Evolutionary conservation across 2,113 vertebrate species (phyloP).

Genomic region (Cephalopterus ornatus): DNA sequence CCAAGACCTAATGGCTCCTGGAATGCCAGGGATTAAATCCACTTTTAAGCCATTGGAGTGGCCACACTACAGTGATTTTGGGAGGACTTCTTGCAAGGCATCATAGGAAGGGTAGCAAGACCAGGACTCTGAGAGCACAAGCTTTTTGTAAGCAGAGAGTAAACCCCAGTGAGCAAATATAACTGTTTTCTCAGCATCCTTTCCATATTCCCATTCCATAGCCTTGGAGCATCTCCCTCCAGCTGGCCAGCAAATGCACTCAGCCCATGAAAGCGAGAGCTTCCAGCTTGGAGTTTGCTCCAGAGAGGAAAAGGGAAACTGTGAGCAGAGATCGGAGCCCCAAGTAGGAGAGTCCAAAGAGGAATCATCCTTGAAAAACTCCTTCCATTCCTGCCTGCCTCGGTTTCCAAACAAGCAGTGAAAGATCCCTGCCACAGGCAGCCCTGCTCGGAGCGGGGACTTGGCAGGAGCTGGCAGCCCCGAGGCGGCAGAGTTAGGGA

Average conservation of each 20-base stretch:
- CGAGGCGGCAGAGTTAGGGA: conserved; percentile 15
- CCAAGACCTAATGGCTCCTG: not conserved
- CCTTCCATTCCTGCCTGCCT: conserved; percentile 70
- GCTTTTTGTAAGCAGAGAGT: conserved; percentile 23
- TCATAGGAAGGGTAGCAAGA: not conserved
- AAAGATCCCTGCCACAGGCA: conserved; percentile 46
- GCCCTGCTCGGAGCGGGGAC: conserved; percentile 44
- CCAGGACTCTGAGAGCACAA: not conserved
- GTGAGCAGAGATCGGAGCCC: conserved; percentile 67
- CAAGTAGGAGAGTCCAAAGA: conserved; percentile 54
- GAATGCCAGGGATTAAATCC: not conserved
- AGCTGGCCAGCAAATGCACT: not conserved
- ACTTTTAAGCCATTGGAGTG: not conserved
- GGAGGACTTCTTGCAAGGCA: not conserved
- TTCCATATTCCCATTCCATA: conserved; percentile 56
- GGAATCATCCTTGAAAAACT: conserved; percentile 65
- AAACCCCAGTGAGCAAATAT: conserved; percentile 48
- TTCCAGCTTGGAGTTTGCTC: conserved; percentile 50
- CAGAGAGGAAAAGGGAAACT: conserved; percentile 66
- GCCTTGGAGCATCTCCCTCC: conserved; percentile 43
- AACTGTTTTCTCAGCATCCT: conserved; percentile 61
- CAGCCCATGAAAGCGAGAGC: conserved; percentile 38
- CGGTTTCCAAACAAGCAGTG: conserved; percentile 54
- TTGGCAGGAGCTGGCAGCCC: conserved; percentile 65
- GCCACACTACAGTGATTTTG: not conserved